phyloP scores from a whole-genome alignment of 1,140 invertebrate species.

The Pantala flavescens region DNA sequence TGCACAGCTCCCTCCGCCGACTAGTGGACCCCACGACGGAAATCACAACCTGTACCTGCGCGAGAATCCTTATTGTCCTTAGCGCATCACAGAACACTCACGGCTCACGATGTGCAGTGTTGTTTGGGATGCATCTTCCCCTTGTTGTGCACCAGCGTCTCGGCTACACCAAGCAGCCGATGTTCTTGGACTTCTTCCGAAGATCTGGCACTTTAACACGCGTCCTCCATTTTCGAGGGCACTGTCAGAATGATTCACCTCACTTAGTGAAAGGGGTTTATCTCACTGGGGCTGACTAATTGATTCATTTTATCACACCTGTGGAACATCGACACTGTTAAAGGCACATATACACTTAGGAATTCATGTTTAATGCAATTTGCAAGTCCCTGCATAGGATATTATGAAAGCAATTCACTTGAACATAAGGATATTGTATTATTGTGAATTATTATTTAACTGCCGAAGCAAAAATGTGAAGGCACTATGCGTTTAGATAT shows the following conservation, averaged over 20 bases:
- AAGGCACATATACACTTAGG: background rate
- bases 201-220: background rate
- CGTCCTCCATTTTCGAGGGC: background rate
- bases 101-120: background rate
- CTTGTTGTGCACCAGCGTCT: background rate
- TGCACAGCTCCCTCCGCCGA: constrained; percentile 5
- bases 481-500: background rate
- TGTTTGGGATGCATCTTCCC: background rate
- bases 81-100: constrained; percentile 7
- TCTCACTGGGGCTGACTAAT: constrained; percentile 4
- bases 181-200: background rate
- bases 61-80: background rate
- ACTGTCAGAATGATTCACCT: background rate
- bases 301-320: constrained; percentile 3
- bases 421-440: background rate
- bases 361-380: background rate
- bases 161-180: background rate
- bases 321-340: background rate
- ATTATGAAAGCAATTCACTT: background rate
- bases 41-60: constrained; percentile 7
- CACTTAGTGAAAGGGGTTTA: background rate
- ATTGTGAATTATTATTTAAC: background rate
- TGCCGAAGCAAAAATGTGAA: background rate
- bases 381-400: background rate
- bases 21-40: constrained; percentile 1